A percentile compares a stretch with the other conserved stretches of the same genome.
phyloP scores from a whole-genome alignment of 2,888 invertebrate genomes.

The Enchytraeus crypticus region DNA sequence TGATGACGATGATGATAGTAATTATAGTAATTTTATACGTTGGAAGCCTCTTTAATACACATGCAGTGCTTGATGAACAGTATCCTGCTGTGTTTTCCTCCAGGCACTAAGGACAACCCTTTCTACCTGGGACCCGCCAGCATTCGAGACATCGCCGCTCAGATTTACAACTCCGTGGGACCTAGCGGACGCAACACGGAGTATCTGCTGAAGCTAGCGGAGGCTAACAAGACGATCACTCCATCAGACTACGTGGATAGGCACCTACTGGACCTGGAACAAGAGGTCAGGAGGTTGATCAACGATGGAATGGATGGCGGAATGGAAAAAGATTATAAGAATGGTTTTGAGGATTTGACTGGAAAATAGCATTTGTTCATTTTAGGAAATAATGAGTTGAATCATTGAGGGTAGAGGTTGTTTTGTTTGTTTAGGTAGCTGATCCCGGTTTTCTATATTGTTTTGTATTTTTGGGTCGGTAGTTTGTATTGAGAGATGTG shows the following conservation, averaged over 20 bases:
- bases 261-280: constrained; percentile 68
- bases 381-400: background rate
- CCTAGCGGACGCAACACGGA: constrained; percentile 85
- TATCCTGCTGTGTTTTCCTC: too few relatives aligned
- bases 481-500: too few relatives aligned
- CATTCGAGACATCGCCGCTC: constrained; percentile 67
- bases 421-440: background rate
- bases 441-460: background rate
- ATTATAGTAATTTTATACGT: too few relatives aligned
- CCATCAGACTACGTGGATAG: constrained; percentile 59
- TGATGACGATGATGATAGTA: too few relatives aligned
- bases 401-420: background rate
- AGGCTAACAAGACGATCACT: constrained; percentile 66
- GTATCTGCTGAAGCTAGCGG: constrained; percentile 75
- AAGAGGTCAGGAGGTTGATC: constrained; percentile 50
- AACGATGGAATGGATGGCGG: background rate
- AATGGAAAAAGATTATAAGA: background rate
- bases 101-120: constrained; percentile 65
- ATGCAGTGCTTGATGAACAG: too few relatives aligned
- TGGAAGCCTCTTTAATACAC: too few relatives aligned
- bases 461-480: background rate
- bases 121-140: constrained; percentile 71
- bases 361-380: background rate
- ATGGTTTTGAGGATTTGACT: background rate
- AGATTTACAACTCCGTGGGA: constrained; percentile 63